These are phyloP conservation scores for Heliconius aoede DNA, from an alignment of 2,888 invertebrate genomes.

Conservation along the genomic window DNA sequence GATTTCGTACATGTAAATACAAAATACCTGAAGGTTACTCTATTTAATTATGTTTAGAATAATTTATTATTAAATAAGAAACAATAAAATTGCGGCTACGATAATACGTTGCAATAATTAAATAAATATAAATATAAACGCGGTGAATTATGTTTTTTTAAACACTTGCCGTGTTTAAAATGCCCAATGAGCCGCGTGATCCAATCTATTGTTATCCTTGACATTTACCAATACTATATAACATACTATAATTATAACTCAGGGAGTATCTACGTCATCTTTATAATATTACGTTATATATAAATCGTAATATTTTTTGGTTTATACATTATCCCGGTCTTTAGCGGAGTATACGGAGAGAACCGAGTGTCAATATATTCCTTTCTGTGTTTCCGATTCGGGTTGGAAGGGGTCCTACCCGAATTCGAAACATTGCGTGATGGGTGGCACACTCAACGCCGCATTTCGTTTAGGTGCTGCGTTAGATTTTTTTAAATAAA, in stretches of 20 bases:
- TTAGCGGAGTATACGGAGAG: background rate
- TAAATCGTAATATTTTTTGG: background rate
- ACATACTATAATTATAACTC: no score
- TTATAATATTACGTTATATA: background rate
- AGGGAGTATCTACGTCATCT: background rate
- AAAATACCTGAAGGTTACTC: no score
- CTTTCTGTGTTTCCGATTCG: no score
- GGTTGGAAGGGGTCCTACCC: no score
- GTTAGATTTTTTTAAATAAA: no score
- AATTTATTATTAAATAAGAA: background rate
- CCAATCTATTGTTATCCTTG: slow-evolving; percentile 19
- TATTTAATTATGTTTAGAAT: no score
- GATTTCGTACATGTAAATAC: no score
- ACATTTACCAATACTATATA: slow-evolving; percentile 10
- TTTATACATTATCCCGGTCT: background rate
- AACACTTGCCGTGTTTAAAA: slow-evolving; percentile 16
- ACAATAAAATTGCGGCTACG: background rate
- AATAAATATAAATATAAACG: no score
- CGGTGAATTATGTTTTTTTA: no score
- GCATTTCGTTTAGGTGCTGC: no score
- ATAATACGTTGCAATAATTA: background rate
- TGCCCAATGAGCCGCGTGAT: slow-evolving; percentile 7
- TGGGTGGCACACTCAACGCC: background rate
- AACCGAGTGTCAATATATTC: background rate
- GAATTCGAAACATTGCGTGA: no score